Evolutionary conservation across 1,140 invertebrate genomes (phyloP).

Genomic region (Atta colombica): DNA sequence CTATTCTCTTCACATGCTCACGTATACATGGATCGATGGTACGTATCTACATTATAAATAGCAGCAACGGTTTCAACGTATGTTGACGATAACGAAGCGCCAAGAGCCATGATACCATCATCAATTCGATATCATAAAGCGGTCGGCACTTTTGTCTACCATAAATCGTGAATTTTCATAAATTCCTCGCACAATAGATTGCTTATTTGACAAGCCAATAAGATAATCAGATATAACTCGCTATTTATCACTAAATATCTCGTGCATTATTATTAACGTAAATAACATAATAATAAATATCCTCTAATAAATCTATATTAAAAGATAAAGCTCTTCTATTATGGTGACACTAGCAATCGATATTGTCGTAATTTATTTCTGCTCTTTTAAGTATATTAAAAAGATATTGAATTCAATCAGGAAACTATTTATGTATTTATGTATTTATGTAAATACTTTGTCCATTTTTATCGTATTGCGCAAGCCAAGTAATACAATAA

Average conservation of each 20-base stretch:
- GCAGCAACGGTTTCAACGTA: background rate
- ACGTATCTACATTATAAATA: slow-evolving; percentile 63
- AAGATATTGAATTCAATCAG: background rate
- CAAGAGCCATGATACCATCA: slow-evolving; percentile 26
- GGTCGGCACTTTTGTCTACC: background rate
- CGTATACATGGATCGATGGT: slow-evolving; percentile 64
- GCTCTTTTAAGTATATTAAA: background rate
- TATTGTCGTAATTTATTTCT: background rate
- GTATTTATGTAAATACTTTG: background rate
- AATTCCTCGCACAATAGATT: background rate
- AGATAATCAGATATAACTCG: slow-evolving; percentile 6
- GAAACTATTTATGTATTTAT: background rate
- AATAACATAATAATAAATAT: background rate
- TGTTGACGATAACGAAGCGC: slow-evolving; percentile 31
- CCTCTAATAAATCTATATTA: background rate
- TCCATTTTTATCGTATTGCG: no score
- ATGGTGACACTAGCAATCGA: background rate
- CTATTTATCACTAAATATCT: slow-evolving; percentile 5
- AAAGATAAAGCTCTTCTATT: background rate
- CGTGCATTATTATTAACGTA: background rate
- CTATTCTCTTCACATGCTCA: slow-evolving; percentile 50
- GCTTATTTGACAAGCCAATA: background rate
- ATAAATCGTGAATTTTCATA: slow-evolving; percentile 23
- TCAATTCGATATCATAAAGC: slow-evolving; percentile 31
- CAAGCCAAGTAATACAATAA: no score